phyloP scores from a whole-genome alignment of 2,888 invertebrate genomes.

The Pycnomerus fuliginosus region DNA sequence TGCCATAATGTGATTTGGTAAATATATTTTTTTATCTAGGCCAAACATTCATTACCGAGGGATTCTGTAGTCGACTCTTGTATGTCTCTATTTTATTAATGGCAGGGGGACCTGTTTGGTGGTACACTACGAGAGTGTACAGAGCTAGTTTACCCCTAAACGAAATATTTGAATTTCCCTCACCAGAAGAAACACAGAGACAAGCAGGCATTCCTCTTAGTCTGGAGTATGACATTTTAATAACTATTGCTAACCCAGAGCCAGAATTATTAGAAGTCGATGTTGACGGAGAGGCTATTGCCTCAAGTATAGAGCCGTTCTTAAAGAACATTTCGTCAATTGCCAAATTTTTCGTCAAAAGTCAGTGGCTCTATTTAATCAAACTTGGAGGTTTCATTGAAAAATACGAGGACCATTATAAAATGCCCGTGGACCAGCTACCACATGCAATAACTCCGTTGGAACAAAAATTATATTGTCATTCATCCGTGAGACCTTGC shows the following conservation, averaged over 20 bases:
- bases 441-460: constrained; percentile 83
- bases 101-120: constrained; percentile 93
- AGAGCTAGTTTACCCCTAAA: constrained; percentile 60
- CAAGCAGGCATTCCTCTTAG: constrained; percentile 49
- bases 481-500: constrained; percentile 77
- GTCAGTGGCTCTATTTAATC: constrained; percentile 84
- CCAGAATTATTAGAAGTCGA: constrained; percentile 69
- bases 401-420: constrained; percentile 56
- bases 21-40: no score
- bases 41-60: no score
- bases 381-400: constrained; percentile 74
- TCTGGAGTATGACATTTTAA: constrained; percentile 71
- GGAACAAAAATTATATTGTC: constrained; percentile 83
- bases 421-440: constrained; percentile 67
- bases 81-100: constrained; percentile 79
- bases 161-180: constrained; percentile 53
- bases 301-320: constrained; percentile 75
- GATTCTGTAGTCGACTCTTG: constrained; percentile 74
- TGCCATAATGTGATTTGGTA: no score
- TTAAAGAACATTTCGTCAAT: constrained; percentile 67
- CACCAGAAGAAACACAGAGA: constrained; percentile 38
- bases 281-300: constrained; percentile 69
- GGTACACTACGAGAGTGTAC: constrained; percentile 93
- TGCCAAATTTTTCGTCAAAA: constrained; percentile 79
- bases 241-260: constrained; percentile 81